These are phyloP conservation scores for Merluccius polli DNA, from an alignment of 2,797 vertebrate species.

Conservation along the genomic window DNA sequence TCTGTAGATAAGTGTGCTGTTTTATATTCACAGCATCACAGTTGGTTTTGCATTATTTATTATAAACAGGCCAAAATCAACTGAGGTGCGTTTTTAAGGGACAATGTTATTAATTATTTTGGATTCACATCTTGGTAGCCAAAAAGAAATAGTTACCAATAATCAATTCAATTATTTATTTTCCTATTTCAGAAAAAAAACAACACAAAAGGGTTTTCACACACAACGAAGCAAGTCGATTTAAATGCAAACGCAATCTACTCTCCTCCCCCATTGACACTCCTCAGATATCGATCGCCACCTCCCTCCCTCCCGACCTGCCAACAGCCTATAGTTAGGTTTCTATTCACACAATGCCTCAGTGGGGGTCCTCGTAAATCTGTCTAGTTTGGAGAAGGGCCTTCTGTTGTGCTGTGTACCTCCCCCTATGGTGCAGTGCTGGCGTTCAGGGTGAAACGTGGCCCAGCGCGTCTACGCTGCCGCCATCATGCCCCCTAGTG, in stretches of 20 bases:
- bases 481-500: neutral
- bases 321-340: neutral
- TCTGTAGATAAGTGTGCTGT: neutral
- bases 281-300: neutral
- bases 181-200: too few relatives aligned
- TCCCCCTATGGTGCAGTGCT: slow-evolving; percentile 6
- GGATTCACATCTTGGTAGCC: too few relatives aligned
- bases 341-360: slow-evolving; percentile 2
- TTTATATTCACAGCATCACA: neutral
- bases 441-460: slow-evolving; percentile 12
- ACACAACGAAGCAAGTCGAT: neutral
- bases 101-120: neutral
- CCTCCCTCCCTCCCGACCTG: neutral
- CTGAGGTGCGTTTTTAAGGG: neutral
- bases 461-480: neutral
- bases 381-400: slow-evolving; percentile 8
- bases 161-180: too few relatives aligned
- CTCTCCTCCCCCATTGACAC: neutral
- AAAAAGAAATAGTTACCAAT: too few relatives aligned
- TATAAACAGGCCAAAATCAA: neutral
- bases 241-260: neutral
- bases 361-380: neutral
- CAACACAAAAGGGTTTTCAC: neutral
- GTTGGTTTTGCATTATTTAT: neutral
- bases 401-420: slow-evolving; percentile 4